Conservation (phyloP, 2,113 vertebrate genomes). For the Xiphorhynchus elegans region DNA sequence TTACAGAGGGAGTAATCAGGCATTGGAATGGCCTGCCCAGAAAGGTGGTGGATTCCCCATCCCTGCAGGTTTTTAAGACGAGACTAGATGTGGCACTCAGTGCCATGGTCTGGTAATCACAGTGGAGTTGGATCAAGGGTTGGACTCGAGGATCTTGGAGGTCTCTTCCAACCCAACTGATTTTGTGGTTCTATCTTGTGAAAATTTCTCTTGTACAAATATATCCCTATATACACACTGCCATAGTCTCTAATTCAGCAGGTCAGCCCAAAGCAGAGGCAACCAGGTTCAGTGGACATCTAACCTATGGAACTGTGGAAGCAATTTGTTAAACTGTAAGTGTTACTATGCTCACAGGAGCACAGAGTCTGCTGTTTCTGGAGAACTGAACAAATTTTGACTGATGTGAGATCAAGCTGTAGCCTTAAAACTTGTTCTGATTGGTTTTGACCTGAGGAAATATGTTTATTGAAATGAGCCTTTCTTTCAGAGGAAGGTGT, state of each 20-base stretch:
- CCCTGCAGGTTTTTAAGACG: no score
- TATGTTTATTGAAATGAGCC: not conserved
- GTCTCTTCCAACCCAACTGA: no score
- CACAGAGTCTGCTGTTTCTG: not conserved
- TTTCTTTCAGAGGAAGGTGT: not conserved
- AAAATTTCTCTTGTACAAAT: not conserved
- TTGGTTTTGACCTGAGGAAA: not conserved
- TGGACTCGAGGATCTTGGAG: no score
- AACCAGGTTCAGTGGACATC: not conserved
- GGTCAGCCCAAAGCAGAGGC: not conserved
- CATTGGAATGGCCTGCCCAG: no score
- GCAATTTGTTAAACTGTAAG: not conserved
- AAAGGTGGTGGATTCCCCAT: no score
- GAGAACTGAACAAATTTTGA: not conserved
- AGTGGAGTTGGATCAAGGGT: no score
- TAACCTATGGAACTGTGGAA: not conserved
- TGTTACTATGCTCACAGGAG: not conserved
- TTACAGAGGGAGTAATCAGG: no score
- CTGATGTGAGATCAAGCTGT: not conserved
- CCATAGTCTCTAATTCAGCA: not conserved
- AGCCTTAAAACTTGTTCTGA: not conserved
- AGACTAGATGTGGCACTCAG: no score
- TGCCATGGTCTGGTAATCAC: no score
- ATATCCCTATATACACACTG: fast-evolving
- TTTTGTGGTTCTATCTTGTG: not conserved